Evolutionary conservation across 2,113 vertebrate species (phyloP).

Genomic region (Callithrix jacchus): DNA sequence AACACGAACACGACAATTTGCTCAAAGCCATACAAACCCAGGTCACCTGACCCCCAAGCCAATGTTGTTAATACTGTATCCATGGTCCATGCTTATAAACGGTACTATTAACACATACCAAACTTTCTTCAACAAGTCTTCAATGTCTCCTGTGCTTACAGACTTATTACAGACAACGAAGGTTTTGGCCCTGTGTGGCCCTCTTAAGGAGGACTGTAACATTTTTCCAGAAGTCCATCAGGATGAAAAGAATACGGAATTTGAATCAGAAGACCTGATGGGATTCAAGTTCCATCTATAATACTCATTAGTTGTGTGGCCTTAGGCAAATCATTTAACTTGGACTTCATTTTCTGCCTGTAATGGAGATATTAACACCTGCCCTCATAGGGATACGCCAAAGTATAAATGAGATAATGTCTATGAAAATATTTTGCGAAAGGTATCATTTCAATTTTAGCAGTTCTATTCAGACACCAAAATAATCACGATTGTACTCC

Average conservation of each 20-base stretch:
- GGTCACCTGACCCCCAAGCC: neutral
- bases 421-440: constrained; percentile 45
- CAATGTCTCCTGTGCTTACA: neutral
- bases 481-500: neutral
- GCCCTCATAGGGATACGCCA: constrained; percentile 31
- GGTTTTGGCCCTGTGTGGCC: neutral
- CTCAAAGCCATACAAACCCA: neutral
- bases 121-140: neutral
- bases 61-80: rapidly evolving
- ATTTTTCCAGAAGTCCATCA: neutral
- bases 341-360: constrained; percentile 55
- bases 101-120: neutral
- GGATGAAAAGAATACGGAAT: neutral
- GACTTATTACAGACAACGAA: neutral
- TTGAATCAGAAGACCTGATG: constrained; percentile 43
- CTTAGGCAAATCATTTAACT: constrained; percentile 65
- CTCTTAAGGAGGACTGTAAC: neutral
- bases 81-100: neutral
- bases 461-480: constrained; percentile 4
- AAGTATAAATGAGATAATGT: constrained; percentile 43
- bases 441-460: constrained; percentile 51
- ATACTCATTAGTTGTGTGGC: constrained; percentile 51
- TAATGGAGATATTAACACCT: constrained; percentile 66
- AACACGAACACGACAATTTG: neutral
- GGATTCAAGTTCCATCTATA: constrained; percentile 47